phyloP scores from a whole-genome alignment of 2,888 invertebrate species.

The Nysson spinosus region DNA sequence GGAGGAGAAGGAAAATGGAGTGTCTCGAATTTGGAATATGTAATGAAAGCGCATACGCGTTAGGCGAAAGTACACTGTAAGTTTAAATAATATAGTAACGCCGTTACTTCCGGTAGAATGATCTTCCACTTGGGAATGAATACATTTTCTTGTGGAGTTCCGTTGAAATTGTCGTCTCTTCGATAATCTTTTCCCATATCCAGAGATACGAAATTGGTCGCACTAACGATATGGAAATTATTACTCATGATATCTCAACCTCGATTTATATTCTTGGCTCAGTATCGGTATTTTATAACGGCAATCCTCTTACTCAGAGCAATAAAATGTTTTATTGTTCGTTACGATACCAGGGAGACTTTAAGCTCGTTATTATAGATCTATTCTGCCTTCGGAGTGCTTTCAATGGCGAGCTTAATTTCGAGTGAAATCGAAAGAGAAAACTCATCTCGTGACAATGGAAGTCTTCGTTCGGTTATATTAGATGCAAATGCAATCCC shows the following conservation, averaged over 20 bases:
- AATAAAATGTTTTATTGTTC: constrained; percentile 7
- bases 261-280: background rate
- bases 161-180: too few species aligned
- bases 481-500: background rate
- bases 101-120: too few species aligned
- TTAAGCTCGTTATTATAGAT: background rate
- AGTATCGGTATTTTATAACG: background rate
- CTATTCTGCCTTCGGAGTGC: background rate
- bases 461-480: background rate
- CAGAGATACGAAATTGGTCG: too few species aligned
- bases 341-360: constrained; percentile 1
- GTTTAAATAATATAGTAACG: too few species aligned
- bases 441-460: background rate
- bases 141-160: too few species aligned
- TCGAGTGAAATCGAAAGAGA: background rate
- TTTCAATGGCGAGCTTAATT: background rate
- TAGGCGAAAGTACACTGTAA: too few species aligned
- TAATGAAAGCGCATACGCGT: too few species aligned
- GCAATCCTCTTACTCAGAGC: constrained; percentile 22
- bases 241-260: background rate
- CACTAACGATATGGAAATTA: background rate
- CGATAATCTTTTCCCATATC: too few species aligned
- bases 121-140: too few species aligned
- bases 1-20: too few species aligned
- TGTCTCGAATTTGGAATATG: too few species aligned